phyloP scores from a whole-genome alignment of 2,113 vertebrate genomes.

The Nycticorax nycticorax region DNA sequence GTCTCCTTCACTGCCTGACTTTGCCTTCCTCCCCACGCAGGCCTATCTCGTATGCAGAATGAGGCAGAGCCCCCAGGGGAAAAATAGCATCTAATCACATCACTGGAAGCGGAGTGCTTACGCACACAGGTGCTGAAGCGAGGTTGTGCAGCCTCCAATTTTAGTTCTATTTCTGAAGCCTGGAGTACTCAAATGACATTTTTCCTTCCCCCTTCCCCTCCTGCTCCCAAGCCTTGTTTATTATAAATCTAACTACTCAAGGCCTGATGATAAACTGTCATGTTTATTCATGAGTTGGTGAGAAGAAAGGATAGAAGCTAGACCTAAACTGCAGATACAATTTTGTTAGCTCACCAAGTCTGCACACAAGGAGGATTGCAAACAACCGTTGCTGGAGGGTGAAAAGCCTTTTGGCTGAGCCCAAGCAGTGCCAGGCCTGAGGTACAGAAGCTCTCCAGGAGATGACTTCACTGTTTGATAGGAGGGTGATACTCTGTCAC shows the following conservation, averaged over 20 bases:
- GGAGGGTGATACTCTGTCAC: not conserved
- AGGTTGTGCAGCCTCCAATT: slow-evolving; percentile 39
- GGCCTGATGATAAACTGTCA: not conserved
- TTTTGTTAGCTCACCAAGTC: not conserved
- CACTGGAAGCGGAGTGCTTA: not conserved
- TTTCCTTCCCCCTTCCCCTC: slow-evolving; percentile 7
- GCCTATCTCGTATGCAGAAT: not conserved
- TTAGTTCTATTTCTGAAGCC: slow-evolving; percentile 47
- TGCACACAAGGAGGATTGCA: not conserved
- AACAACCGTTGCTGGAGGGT: not conserved
- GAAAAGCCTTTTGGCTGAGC: not conserved
- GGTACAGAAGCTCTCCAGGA: not conserved
- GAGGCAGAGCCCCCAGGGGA: slow-evolving; percentile 20
- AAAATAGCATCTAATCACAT: slow-evolving; percentile 51
- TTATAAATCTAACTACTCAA: not conserved
- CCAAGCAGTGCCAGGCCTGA: rapidly evolving
- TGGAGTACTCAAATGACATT: slow-evolving; percentile 25
- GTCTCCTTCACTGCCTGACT: not conserved
- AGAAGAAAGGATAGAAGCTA: not conserved
- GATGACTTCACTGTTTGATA: not conserved
- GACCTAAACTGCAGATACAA: not conserved
- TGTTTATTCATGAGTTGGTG: slow-evolving; percentile 24
- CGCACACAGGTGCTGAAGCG: not conserved
- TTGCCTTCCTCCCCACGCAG: slow-evolving; percentile 13
- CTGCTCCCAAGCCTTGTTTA: slow-evolving; percentile 23